phyloP scores from a whole-genome alignment of 2,888 invertebrate genomes.

The Electrophaes corylata region DNA sequence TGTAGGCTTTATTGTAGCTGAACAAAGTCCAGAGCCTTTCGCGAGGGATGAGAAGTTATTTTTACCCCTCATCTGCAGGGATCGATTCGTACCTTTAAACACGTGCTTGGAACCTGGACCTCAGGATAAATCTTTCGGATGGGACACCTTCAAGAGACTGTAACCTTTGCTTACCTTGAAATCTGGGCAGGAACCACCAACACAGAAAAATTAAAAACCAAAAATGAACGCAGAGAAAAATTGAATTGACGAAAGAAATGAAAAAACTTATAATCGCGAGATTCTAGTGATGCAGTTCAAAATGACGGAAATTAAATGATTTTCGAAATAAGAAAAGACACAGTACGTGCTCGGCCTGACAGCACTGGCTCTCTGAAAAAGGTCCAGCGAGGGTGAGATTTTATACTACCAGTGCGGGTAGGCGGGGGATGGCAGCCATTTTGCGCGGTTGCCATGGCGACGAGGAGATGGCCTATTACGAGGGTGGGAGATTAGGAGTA shows the following conservation, averaged over 20 bases:
- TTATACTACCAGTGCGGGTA: conserved; percentile 64
- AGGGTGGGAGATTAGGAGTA: conserved; percentile 82
- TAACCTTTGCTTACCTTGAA: conserved; percentile 61
- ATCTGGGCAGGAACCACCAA: conserved; percentile 52
- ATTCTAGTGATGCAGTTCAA: conserved; percentile 1
- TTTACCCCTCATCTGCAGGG: conserved; percentile 50
- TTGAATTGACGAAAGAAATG: conserved; percentile 22
- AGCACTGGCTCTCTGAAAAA: conserved; percentile 76
- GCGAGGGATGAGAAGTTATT: conserved; percentile 45
- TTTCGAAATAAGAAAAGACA: conserved; percentile 52
- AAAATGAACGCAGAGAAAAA: conserved; percentile 43
- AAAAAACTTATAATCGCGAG: conserved; percentile 25
- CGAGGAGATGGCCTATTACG: conserved; percentile 84
- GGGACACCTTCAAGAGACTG: conserved; percentile 19
- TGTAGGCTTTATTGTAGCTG: conserved; percentile 24
- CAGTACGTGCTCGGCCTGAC: conserved; percentile 53
- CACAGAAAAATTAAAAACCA: conserved; percentile 49
- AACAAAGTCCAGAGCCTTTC: conserved; percentile 20
- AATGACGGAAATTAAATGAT: conserved; percentile 45
- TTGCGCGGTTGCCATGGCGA: conserved; percentile 74
- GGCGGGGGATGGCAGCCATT: conserved; percentile 72
- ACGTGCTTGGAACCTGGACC: conserved; percentile 41
- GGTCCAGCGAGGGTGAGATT: conserved; percentile 61
- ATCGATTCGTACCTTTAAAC: conserved; percentile 52
- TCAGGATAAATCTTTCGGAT: not conserved